Percentiles rank a stretch among this genome's conserved stretches.
Conservation (phyloP, 2,888 invertebrate species). For the Palloptera scutellata region DNA sequence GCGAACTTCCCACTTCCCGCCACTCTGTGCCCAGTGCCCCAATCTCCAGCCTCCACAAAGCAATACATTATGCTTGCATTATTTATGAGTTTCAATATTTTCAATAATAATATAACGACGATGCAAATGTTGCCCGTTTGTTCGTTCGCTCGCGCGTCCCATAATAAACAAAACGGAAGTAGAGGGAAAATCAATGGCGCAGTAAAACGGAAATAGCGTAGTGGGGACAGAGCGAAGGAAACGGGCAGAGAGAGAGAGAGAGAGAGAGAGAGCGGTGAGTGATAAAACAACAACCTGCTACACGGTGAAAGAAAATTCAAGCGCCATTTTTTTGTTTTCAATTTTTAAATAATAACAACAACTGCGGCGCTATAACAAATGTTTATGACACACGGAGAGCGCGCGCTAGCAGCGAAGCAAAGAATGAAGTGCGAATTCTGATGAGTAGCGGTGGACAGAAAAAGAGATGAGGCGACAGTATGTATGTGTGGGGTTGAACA, state of each 20-base stretch:
- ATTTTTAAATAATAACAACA: no score
- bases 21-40: no score
- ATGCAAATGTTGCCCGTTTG: slow-evolving; percentile 3
- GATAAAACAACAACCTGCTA: not conserved
- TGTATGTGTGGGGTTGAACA: not conserved
- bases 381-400: no score
- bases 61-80: slow-evolving; percentile 1
- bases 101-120: slow-evolving; percentile 20
- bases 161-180: slow-evolving; percentile 13
- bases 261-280: not conserved
- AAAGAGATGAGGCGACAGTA: no score
- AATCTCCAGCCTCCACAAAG: no score
- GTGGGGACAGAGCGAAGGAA: not conserved
- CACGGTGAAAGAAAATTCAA: not conserved
- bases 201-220: slow-evolving; percentile 11
- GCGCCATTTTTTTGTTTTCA: not conserved
- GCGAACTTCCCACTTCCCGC: no score
- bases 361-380: no score
- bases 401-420: no score
- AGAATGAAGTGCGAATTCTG: no score
- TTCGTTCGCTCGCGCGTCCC: no score
- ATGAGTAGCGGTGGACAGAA: no score
- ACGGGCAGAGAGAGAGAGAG: no score
- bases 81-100: slow-evolving; percentile 33
- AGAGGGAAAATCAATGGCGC: slow-evolving; percentile 29